Conservation (phyloP, 2,797 vertebrate genomes). For the Lepus oiostolus region DNA sequence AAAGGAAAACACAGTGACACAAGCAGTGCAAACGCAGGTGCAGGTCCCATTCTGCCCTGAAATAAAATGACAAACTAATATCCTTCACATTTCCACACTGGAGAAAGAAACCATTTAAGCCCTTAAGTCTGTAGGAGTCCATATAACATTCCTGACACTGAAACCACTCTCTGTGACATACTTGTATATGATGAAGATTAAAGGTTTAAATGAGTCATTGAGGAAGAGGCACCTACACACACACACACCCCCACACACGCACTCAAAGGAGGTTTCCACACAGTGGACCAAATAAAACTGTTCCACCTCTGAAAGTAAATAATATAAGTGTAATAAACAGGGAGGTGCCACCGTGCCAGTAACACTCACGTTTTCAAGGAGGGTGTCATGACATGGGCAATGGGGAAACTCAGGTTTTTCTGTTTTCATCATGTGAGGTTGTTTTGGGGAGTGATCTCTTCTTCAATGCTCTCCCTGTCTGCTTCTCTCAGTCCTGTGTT, state of each 20-base stretch:
- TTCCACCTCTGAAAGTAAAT: background rate
- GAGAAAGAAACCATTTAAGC: background rate
- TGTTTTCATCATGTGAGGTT: background rate
- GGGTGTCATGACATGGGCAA: background rate
- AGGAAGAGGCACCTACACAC: background rate
- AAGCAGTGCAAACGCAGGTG: background rate
- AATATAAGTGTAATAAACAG: background rate
- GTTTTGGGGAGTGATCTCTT: background rate
- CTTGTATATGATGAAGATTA: background rate
- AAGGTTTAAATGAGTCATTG: background rate
- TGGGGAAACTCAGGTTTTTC: background rate
- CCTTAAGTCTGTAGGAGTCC: background rate
- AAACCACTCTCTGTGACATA: background rate
- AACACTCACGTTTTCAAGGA: background rate
- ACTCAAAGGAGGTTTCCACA: background rate
- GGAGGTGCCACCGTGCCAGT: background rate
- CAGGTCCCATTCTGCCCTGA: background rate
- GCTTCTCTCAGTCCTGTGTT: background rate
- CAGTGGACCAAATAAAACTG: background rate
- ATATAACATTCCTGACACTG: background rate
- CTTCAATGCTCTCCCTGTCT: background rate
- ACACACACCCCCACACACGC: background rate
- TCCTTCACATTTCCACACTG: background rate
- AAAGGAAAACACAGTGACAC: background rate
- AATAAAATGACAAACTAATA: background rate